These are phyloP conservation scores for Hystrix brachyura DNA, from an alignment of 2,113 vertebrate species.

Conservation along the genomic window DNA sequence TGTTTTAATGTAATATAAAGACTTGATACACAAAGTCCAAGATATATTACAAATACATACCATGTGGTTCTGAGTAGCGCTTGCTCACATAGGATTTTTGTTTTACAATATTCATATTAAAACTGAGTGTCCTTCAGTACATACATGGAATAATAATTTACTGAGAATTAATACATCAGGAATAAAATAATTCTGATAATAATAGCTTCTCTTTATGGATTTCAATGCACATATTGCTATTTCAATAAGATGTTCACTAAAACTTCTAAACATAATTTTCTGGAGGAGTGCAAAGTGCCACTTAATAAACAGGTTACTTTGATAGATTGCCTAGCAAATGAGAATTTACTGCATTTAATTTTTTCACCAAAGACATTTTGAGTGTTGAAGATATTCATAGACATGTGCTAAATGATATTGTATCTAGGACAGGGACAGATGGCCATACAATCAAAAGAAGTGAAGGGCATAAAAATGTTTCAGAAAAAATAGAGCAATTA, in stretches of 20 bases:
- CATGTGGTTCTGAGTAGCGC: background rate
- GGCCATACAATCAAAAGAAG: background rate
- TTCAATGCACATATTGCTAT: background rate
- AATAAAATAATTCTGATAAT: constrained; percentile 62
- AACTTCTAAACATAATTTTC: constrained; percentile 58
- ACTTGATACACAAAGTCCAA: background rate
- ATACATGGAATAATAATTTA: background rate
- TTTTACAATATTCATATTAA: constrained; percentile 13
- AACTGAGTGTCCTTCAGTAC: background rate
- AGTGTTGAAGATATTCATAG: background rate
- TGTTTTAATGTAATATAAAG: background rate
- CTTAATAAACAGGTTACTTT: constrained; percentile 61
- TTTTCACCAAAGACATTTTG: constrained; percentile 31
- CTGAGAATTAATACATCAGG: constrained; percentile 5
- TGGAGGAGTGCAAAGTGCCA: constrained; percentile 5
- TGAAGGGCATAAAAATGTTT: background rate
- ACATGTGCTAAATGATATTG: background rate
- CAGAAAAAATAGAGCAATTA: background rate
- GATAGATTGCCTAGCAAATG: constrained; percentile 46
- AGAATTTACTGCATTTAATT: constrained; percentile 50
- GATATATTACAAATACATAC: background rate
- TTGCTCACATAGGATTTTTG: background rate
- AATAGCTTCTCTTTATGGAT: constrained; percentile 56
- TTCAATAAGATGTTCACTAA: constrained; percentile 55
- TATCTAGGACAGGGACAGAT: background rate